These are phyloP conservation scores for Toxotes lorentzi DNA, from an alignment of 2,797 vertebrate species.

Conservation along the genomic window DNA sequence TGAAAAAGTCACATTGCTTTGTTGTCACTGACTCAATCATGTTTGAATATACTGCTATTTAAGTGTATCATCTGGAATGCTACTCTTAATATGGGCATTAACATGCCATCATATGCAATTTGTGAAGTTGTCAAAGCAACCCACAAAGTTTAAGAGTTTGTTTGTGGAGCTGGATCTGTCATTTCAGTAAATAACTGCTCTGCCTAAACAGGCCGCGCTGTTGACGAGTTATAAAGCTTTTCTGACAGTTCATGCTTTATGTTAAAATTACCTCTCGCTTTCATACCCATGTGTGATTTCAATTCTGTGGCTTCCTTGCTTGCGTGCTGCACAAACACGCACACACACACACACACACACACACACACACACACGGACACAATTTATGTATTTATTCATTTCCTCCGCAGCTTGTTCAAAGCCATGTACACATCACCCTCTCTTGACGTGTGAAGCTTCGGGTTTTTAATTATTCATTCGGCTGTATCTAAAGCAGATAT, in stretches of 20 bases:
- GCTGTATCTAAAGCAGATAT: conserved; percentile 77
- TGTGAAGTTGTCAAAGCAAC: conserved; percentile 29
- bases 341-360: conserved; percentile 6
- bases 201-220: conserved; percentile 32
- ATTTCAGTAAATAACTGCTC: conserved; percentile 27
- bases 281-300: conserved; percentile 73
- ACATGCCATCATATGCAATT: conserved; percentile 29
- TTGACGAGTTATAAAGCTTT: conserved; percentile 55
- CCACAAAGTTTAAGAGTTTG: conserved; percentile 7
- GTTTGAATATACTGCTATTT: background rate
- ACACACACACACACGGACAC: conserved; percentile 28
- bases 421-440: conserved; percentile 75
- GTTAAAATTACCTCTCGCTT: conserved; percentile 72
- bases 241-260: conserved; percentile 68
- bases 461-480: conserved; percentile 83
- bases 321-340: conserved; percentile 46
- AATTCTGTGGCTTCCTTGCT: conserved; percentile 62
- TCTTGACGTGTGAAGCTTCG: conserved; percentile 74
- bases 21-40: conserved; percentile 2
- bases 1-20: background rate
- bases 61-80: background rate
- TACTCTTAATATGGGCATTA: background rate
- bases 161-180: conserved; percentile 34
- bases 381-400: conserved; percentile 82
- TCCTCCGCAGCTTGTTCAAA: conserved; percentile 77